These are phyloP conservation scores for Agrochola circellaris DNA, from an alignment of 2,888 invertebrate species.

Conservation along the genomic window DNA sequence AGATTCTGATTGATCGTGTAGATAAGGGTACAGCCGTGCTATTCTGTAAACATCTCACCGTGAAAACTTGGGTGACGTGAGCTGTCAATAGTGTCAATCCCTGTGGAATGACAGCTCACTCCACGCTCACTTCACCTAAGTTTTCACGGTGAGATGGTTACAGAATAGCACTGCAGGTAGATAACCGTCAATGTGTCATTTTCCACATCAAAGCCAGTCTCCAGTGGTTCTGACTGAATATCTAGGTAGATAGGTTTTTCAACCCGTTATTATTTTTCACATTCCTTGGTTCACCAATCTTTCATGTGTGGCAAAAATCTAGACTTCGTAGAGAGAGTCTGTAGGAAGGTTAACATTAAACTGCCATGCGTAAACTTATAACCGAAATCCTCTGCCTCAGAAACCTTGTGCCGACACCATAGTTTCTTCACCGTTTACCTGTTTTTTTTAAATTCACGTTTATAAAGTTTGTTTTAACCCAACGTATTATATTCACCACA, in stretches of 20 bases:
- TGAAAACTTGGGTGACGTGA: too few relatives aligned
- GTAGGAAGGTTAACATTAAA: background rate
- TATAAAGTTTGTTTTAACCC: conserved; percentile 15
- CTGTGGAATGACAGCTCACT: too few relatives aligned
- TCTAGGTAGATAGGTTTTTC: background rate
- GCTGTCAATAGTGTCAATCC: too few relatives aligned
- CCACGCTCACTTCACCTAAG: too few relatives aligned
- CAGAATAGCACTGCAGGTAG: too few relatives aligned
- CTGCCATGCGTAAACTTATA: background rate
- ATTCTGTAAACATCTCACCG: too few relatives aligned
- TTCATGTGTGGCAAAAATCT: background rate
- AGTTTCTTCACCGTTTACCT: background rate
- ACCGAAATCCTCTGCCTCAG: background rate
- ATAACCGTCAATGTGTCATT: too few relatives aligned
- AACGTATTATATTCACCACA: background rate
- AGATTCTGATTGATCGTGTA: too few relatives aligned
- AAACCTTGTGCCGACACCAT: background rate
- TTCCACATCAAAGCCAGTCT: too few relatives aligned
- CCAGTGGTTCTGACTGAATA: too few relatives aligned
- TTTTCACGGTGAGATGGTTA: too few relatives aligned
- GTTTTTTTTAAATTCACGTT: conserved; percentile 2
- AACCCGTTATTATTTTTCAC: background rate
- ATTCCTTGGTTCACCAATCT: background rate
- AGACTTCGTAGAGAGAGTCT: background rate
- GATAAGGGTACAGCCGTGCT: too few relatives aligned